phyloP scores from a whole-genome alignment of 2,113 vertebrate genomes.

The Spermophilus dauricus region DNA sequence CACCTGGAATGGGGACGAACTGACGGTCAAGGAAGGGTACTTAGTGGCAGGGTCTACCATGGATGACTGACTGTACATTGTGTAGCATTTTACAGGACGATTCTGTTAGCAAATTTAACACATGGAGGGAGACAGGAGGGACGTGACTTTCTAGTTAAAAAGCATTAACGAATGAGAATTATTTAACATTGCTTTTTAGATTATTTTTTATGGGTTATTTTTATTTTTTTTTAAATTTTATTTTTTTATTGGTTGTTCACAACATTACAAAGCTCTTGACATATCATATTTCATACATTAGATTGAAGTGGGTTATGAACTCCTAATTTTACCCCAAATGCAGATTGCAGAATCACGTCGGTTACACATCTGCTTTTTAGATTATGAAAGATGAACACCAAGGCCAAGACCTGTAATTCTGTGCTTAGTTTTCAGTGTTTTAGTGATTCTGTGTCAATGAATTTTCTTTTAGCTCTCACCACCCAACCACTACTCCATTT shows the following conservation, averaged over 20 bases:
- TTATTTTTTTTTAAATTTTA: no score
- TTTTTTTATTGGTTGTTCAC: no score
- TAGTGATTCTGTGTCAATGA: neutral
- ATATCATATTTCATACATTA: no score
- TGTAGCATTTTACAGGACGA: neutral
- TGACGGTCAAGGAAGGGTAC: neutral
- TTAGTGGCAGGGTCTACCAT: neutral
- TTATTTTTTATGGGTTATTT: no score
- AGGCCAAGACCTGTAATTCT: neutral
- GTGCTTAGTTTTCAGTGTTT: slow-evolving; percentile 39
- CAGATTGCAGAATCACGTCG: no score
- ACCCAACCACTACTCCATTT: neutral
- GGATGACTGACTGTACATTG: neutral
- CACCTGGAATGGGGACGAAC: neutral
- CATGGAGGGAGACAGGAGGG: neutral
- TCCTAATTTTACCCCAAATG: no score
- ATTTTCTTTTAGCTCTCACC: neutral
- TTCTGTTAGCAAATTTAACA: neutral
- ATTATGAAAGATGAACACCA: neutral
- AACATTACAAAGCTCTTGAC: no score
- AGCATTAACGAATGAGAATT: slow-evolving; percentile 24
- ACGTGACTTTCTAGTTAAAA: neutral
- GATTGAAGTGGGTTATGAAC: no score
- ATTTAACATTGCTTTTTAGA: neutral
- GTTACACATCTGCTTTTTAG: neutral